A percentile compares a stretch with the other conserved stretches of the same genome.
Evolutionary conservation across 2,888 invertebrate species (phyloP).

Genomic region (Incurvaria masculella): DNA sequence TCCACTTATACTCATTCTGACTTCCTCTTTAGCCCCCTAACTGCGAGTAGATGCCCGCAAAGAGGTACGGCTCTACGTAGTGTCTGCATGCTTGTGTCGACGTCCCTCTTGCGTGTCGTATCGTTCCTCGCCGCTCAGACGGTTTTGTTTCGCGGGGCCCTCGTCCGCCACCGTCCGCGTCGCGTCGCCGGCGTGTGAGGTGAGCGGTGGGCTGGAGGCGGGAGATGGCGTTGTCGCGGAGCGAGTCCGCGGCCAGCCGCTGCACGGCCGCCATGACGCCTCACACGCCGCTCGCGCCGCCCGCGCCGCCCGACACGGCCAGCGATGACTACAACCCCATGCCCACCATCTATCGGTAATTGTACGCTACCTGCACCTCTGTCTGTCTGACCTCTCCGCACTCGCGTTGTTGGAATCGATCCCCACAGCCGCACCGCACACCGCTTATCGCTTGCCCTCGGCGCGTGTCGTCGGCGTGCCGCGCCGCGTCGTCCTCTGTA

Average conservation of each 20-base stretch:
- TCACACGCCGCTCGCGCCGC: constrained; percentile 44
- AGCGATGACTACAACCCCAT: constrained; percentile 85
- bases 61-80: not conserved
- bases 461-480: too few species aligned
- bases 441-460: too few species aligned
- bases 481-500: too few species aligned
- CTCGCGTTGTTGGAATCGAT: too few species aligned
- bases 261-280: constrained; percentile 20
- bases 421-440: too few species aligned
- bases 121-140: not conserved
- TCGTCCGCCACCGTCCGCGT: not conserved
- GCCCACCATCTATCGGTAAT: constrained; percentile 86
- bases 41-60: not conserved
- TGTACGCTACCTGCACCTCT: constrained; percentile 19
- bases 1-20: not conserved
- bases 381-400: too few species aligned
- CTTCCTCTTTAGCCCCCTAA: not conserved
- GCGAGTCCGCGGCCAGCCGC: constrained; percentile 67
- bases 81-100: not conserved
- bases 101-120: not conserved
- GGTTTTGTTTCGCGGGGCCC: not conserved
- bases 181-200: constrained; percentile 25
- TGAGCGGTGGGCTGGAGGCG: constrained; percentile 38
- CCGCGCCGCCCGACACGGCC: constrained; percentile 63
- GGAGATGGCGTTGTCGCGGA: constrained; percentile 63